phyloP scores from a whole-genome alignment of 2,113 vertebrate species.

The Sturnira hondurensis region DNA sequence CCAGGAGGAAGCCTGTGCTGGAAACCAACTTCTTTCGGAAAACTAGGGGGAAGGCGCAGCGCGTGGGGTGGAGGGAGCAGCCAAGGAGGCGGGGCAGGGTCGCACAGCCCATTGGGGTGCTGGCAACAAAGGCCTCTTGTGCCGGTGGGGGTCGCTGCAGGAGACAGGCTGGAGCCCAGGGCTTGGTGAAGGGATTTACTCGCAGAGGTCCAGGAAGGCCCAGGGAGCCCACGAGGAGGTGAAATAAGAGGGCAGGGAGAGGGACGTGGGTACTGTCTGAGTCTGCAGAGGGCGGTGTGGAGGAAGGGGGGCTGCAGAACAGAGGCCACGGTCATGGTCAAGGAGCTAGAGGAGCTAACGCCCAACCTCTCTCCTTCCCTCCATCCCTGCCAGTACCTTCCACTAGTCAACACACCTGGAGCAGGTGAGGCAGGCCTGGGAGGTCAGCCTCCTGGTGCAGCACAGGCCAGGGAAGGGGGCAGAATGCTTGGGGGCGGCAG shows the following conservation, averaged over 20 bases:
- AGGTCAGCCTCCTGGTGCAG: neutral
- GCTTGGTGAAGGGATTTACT: neutral
- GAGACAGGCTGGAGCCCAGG: neutral
- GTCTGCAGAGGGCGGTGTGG: neutral
- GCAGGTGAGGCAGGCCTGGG: neutral
- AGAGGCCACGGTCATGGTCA: neutral
- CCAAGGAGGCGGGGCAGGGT: neutral
- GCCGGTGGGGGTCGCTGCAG: neutral
- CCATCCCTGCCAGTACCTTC: neutral
- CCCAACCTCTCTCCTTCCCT: neutral
- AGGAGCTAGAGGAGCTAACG: neutral
- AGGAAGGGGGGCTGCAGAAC: neutral
- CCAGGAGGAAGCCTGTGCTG: neutral
- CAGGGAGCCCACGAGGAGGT: neutral
- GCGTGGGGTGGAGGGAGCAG: neutral
- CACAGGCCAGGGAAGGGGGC: neutral
- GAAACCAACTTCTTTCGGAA: constrained; percentile 2
- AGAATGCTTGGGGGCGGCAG: too few relatives aligned
- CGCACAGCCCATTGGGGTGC: neutral
- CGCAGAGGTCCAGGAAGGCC: neutral
- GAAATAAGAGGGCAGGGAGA: neutral
- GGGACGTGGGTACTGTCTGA: neutral
- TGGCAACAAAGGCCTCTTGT: neutral
- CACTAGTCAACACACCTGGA: neutral
- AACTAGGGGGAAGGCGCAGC: neutral